Base-by-base conservation (phyloP, 2,113 vertebrate species). In the Tylochromis polylepis region DNA sequence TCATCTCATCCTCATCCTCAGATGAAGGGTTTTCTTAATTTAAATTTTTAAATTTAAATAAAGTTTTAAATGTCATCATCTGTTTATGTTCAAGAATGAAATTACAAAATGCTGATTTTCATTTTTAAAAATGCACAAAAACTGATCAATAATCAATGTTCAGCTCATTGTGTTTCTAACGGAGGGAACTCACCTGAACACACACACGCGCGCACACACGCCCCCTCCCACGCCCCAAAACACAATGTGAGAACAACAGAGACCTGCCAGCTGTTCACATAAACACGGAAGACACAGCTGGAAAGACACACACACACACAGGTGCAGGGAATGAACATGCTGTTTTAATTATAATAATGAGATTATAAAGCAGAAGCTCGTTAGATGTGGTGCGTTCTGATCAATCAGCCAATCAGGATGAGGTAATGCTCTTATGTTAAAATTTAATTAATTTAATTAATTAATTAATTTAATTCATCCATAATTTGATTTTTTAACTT, bases 231-330 rank as follows among this genome's bases (percentile, higher is more conserved):
- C 31, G 10, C 31, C 86, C 85, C 89, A 16, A 22, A 86, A 92
- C 87, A 92, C 90, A 91, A 93, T 92, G 88, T 86, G 88, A 93
- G 92, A 92, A 94, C 93, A 94, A 87, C 85, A 93, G 90, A 91
- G 89, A 94, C 92, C 95, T 94, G 91, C 92, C 96, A 96, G 95
- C 89, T 96, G 95, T 96, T 95, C 80, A 70, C 83, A 75, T 86
- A 83, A 87, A 90, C 90, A 89, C 59, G 83, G 77, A 79, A 86
- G 86, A 85, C 83, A 86, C 95, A 96, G 94, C 93, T 95, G 93
- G 93, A 93, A n/a, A 70, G 43, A 81, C 79, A 70, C 87, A 81
- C 58, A 70, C 83, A 81, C 65, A 85, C 85, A 80, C 83, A 60
- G 91, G 93, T 95, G 91, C 91, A 72, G 77, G 60, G 36, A 92